Evolutionary conservation across 2,113 vertebrate species (phyloP), one percentile per base, ranked within the genome.

Genomic region (Grammomys dolichurus): DNA sequence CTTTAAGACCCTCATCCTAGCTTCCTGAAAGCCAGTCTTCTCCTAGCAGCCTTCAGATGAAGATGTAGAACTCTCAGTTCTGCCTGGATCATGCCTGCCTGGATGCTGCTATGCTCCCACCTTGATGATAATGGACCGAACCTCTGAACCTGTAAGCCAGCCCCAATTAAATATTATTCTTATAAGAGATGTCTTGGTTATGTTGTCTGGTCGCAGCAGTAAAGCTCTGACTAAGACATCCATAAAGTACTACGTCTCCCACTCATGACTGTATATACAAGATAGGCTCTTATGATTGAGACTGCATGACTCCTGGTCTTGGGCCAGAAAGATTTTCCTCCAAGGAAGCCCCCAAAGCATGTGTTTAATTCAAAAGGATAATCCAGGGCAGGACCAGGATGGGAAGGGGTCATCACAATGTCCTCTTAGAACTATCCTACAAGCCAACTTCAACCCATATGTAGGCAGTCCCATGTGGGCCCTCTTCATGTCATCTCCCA

Each of bases 401-500:
- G 58, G n/a, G 63, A 40, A 48, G 10, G 20, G 9, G 46, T 48
- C 87, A 43, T 33, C 40, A 8, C 46, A 1, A 19, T 6, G n/a
- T 76, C 70, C 81, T 56, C 78, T 69, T 31, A 73, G 78, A 77
- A 65, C 7, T 10, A 31, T 65, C 60, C 93, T 36, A 56, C 43
- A 43, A 6, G 11, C 43, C 54, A 26, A 4, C 1, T 63, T 76
- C 3, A 51, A 87, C 94, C 56, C 90, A 28, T 7, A 43, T 70
- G 76, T 75, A 81, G 77, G 24, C 89, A 80, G 81, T 72, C 22
- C 78, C 87, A 72, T 54, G 77, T n/a, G 26, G 54, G 36, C 60
- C 63, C 72, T 80, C 51, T 93, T 94, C 96, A 4, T 51, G 72
- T 36, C 69, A 80, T 67, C 90, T 90, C 92, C 75, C 85, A 80